Percentiles rank a stretch among this genome's conserved stretches.
Evolutionary conservation across 2,797 vertebrate genomes (phyloP).

Genomic region (Girardinus metallicus): DNA sequence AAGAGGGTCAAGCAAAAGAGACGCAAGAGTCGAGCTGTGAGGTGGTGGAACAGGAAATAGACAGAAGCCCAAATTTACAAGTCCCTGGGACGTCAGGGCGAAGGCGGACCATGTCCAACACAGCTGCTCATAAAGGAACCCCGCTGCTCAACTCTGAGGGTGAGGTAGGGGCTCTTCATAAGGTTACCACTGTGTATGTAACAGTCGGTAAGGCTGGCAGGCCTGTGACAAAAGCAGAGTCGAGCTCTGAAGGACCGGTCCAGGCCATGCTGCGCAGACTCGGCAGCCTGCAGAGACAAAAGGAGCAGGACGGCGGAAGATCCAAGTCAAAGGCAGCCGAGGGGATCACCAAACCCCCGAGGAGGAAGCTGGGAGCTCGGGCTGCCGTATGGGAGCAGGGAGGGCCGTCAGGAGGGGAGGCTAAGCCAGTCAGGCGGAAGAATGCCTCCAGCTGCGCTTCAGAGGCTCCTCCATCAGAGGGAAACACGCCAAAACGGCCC

Average conservation of each 20-base stretch:
- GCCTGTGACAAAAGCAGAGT: conserved; percentile 68
- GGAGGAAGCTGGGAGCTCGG: conserved; percentile 81
- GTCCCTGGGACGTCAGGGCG: conserved; percentile 67
- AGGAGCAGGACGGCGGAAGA: conserved; percentile 71
- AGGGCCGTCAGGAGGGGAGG: conserved; percentile 49
- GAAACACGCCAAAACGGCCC: conserved; percentile 65
- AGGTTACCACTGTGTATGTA: conserved; percentile 90
- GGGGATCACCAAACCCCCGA: conserved; percentile 85
- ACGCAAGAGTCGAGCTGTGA: conserved; percentile 58
- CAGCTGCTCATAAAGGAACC: conserved; percentile 71
- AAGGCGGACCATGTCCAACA: conserved; percentile 73
- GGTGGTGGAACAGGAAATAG: conserved; percentile 61
- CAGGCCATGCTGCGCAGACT: conserved; percentile 87
- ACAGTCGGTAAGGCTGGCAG: conserved; percentile 83
- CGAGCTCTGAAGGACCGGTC: conserved; percentile 79
- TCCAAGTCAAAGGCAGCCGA: conserved; percentile 68
- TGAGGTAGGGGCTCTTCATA: conserved; percentile 59
- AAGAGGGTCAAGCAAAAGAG: conserved; percentile 46
- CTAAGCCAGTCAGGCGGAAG: conserved; percentile 76
- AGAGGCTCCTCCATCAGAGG: conserved; percentile 57
- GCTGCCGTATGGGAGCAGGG: conserved; percentile 78
- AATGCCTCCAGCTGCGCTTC: conserved; percentile 36
- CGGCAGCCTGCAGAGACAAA: conserved; percentile 88
- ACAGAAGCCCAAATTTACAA: conserved; percentile 50
- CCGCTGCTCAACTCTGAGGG: conserved; percentile 59